Evolutionary conservation across 2,113 vertebrate species (phyloP).

Genomic region (Podilymbus podiceps): DNA sequence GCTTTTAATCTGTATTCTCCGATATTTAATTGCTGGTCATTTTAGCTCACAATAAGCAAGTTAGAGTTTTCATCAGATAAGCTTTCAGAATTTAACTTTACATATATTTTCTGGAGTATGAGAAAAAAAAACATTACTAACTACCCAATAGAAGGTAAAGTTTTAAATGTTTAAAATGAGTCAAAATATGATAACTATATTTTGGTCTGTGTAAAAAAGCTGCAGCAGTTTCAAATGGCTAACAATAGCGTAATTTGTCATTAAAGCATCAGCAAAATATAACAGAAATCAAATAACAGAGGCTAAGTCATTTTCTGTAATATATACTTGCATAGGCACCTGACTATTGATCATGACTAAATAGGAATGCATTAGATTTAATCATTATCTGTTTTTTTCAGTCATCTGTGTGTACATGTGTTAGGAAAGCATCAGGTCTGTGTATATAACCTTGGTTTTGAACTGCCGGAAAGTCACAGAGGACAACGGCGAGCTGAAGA

Average conservation of each 20-base stretch:
- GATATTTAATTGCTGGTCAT: neutral
- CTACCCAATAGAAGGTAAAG: neutral
- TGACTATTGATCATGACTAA: neutral
- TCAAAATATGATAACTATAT: neutral
- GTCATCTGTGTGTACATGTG: neutral
- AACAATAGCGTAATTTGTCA: neutral
- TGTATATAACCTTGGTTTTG: neutral
- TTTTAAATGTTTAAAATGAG: neutral
- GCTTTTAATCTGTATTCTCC: neutral
- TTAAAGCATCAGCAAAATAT: neutral
- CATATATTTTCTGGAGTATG: neutral
- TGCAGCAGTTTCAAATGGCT: neutral
- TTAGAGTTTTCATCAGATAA: neutral
- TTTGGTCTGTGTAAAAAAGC: neutral
- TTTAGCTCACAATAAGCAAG: neutral
- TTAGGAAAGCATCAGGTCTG: neutral
- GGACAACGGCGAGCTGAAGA: fast-evolving
- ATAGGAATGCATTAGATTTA: neutral
- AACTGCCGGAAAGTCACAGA: neutral
- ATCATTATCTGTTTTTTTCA: neutral
- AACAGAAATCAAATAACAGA: neutral
- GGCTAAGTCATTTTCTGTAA: neutral
- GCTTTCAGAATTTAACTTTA: neutral
- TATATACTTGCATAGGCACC: neutral
- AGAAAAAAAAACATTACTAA: neutral